These are phyloP conservation scores for Falcaria lacertinaria DNA, from an alignment of 2,888 invertebrate species.

Conservation along the genomic window DNA sequence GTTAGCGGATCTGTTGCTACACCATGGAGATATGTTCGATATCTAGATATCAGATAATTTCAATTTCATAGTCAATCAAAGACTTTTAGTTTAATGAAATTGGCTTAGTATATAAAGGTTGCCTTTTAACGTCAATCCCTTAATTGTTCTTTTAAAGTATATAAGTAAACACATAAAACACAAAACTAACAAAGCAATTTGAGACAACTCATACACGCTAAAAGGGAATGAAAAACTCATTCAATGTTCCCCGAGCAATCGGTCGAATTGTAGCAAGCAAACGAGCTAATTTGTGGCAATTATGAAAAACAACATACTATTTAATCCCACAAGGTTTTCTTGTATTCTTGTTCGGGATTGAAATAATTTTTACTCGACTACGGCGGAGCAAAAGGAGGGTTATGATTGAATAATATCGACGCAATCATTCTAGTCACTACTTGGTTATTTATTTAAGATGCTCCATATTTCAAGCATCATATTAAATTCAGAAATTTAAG, in stretches of 20 bases:
- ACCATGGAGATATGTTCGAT: too few species aligned
- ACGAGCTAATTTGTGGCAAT: conserved; percentile 36
- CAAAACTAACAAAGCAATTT: conserved; percentile 55
- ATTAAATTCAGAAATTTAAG: too few species aligned
- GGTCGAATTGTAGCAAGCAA: conserved; percentile 41
- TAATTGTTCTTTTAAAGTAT: too few species aligned
- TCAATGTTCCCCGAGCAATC: conserved; percentile 48
- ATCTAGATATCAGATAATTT: too few species aligned
- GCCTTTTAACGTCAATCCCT: too few species aligned
- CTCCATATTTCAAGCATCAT: too few species aligned
- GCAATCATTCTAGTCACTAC: not conserved
- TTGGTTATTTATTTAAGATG: not conserved
- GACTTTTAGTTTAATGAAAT: too few species aligned
- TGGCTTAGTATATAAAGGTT: too few species aligned
- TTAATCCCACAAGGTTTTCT: not conserved
- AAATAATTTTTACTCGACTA: not conserved
- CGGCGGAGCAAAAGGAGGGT: too few species aligned
- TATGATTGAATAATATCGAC: too few species aligned
- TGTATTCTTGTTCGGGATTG: not conserved
- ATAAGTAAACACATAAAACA: too few species aligned
- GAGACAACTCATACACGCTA: conserved; percentile 60
- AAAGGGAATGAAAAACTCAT: conserved; percentile 49
- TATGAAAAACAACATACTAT: conserved; percentile 19
- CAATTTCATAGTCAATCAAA: too few species aligned
- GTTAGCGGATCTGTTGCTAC: not conserved